A percentile compares a stretch with the other conserved stretches of the same genome.
phyloP scores from a whole-genome alignment of 2,888 invertebrate species.

The Sialis lutaria region DNA sequence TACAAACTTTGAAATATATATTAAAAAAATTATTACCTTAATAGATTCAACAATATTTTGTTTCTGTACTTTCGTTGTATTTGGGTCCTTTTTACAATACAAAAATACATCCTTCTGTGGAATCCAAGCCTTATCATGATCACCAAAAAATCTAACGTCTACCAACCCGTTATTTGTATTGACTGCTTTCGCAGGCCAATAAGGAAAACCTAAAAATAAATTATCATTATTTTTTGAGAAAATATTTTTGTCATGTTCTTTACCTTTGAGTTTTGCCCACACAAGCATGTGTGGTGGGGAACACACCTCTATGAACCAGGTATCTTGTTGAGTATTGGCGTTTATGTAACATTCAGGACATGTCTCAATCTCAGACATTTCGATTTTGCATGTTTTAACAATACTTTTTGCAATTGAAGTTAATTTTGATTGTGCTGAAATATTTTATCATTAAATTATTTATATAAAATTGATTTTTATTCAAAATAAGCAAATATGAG shows the following conservation, averaged over 20 bases:
- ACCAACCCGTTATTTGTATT: constrained; percentile 46
- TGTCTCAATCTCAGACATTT: constrained; percentile 82
- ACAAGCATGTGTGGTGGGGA: constrained; percentile 76
- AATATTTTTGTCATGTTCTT: background rate
- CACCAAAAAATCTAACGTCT: constrained; percentile 89
- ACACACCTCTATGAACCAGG: constrained; percentile 89
- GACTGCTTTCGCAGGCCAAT: constrained; percentile 94
- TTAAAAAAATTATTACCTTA: constrained; percentile 22
- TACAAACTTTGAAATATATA: background rate
- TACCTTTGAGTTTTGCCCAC: constrained; percentile 90
- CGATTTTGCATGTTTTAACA: constrained; percentile 70
- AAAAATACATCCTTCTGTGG: constrained; percentile 68
- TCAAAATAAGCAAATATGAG: background rate
- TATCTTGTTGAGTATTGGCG: constrained; percentile 59
- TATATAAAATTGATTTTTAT: background rate
- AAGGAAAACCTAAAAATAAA: constrained; percentile 56
- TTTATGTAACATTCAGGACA: constrained; percentile 84
- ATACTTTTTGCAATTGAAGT: constrained; percentile 61
- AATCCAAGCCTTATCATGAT: constrained; percentile 87
- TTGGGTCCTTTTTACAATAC: constrained; percentile 59
- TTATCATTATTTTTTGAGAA: background rate
- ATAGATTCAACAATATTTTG: constrained; percentile 43
- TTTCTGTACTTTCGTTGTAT: constrained; percentile 37
- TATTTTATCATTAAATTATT: constrained; percentile 7
- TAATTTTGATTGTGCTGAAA: constrained; percentile 57